phyloP scores from a whole-genome alignment of 2,797 vertebrate genomes.

The Micrastur ruficollis region DNA sequence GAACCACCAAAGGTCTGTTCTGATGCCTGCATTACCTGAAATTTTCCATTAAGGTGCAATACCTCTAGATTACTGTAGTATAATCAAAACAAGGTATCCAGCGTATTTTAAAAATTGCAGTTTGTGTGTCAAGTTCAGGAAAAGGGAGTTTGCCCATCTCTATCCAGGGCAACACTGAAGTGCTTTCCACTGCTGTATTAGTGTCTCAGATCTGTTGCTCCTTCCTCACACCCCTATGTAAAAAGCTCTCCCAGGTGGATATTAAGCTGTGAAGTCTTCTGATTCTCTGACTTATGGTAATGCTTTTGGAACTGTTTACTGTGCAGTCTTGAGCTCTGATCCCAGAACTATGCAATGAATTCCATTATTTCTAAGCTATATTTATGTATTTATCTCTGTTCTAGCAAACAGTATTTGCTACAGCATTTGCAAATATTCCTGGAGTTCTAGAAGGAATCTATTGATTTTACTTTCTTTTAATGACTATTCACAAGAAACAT shows the following conservation, averaged over 20 bases:
- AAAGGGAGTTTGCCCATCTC: neutral
- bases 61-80: neutral
- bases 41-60: neutral
- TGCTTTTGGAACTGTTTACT: neutral
- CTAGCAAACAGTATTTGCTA: neutral
- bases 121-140: neutral
- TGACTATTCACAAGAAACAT: neutral
- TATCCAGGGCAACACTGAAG: neutral
- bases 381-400: neutral
- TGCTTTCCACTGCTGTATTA: neutral
- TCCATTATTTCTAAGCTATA: neutral
- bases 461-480: slow-evolving; percentile 5
- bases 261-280: neutral
- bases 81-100: neutral
- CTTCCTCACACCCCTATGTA: neutral
- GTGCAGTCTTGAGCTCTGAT: neutral
- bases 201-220: neutral
- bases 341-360: neutral
- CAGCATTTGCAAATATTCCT: neutral
- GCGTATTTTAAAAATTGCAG: neutral
- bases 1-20: neutral
- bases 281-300: neutral
- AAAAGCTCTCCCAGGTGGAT: neutral
- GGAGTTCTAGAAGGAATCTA: neutral
- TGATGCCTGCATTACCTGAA: neutral